Evolutionary conservation across 2,113 vertebrate genomes (phyloP).

Genomic region (Pavo muticus): DNA sequence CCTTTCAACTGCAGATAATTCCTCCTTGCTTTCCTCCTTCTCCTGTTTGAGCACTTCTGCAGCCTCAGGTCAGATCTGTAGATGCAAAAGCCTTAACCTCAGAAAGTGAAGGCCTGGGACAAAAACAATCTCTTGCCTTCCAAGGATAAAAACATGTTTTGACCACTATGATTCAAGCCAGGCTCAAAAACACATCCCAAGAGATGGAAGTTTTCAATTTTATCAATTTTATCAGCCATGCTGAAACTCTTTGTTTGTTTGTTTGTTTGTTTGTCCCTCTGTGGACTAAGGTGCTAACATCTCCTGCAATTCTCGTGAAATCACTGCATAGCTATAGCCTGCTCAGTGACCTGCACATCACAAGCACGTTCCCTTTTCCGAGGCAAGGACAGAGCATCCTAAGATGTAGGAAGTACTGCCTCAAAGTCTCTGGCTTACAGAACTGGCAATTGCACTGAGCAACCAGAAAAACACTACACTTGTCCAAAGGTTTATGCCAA

Average conservation of each 20-base stretch:
- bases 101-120: not conserved
- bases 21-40: not conserved
- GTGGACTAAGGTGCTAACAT: not conserved
- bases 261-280: not conserved
- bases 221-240: not conserved
- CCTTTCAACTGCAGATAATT: constrained; percentile 24
- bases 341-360: not conserved
- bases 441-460: not conserved
- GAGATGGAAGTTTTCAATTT: not conserved
- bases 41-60: constrained; percentile 11
- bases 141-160: constrained; percentile 12
- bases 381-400: not conserved
- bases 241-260: not conserved
- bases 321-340: not conserved
- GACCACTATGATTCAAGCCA: not conserved
- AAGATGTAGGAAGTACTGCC: not conserved
- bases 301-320: not conserved
- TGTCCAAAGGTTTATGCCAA: not conserved
- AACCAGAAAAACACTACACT: not conserved
- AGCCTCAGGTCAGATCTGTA: constrained; percentile 22
- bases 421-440: not conserved
- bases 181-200: not conserved
- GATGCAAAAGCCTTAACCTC: constrained; percentile 21
- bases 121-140: constrained; percentile 18
- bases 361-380: not conserved